Evolutionary conservation across 2,797 vertebrate genomes (phyloP), one percentile per base, ranked within the genome.

Genomic region (Clarias platycephalus): DNA sequence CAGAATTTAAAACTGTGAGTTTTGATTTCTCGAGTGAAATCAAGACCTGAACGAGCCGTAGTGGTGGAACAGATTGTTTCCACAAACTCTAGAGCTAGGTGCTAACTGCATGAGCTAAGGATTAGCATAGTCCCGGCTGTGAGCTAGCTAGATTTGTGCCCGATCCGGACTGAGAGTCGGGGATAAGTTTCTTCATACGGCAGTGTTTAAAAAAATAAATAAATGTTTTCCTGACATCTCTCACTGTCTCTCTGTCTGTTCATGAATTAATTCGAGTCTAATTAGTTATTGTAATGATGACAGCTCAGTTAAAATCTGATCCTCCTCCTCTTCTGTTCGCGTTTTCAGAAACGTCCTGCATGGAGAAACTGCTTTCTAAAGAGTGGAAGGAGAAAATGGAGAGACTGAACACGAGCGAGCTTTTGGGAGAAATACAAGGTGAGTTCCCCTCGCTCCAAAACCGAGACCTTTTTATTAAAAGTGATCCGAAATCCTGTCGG

Each of bases 341-440:
- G 18, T 26, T 63, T 60, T 58, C 89, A 96, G 96, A 97, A 92
- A 95, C 96, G 70, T 94, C 96, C 86, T 97, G 96, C 88, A 95
- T 97, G 94, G 96, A 97, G 92, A 97, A 96, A 80, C 94, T 97
- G 85, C 96, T 97, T 91, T 97, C 96, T 88, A 97, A 96, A 94
- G 96, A 97, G 91, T 97, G 96, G 96, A 97, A 97, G 89, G 96
- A 97, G 91, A 97, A 96, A 92, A 97, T 97, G 96, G 96, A 96
- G 91, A 94, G 96, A 92, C 91, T 97, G 89, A 96, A 97, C 91
- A 94, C 96, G 31, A 95, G 95, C 70, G 96, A 97, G 89, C 95
- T 97, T 87, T 93, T 97, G 87, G 96, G 96, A 91, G 96, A 97
- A 93, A 96, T 97, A 89, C 96, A 97, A 97, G 96, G 96, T 97